These are phyloP conservation scores for Amphiprion percula DNA, from an alignment of 2,113 vertebrate genomes.

Conservation along the genomic window DNA sequence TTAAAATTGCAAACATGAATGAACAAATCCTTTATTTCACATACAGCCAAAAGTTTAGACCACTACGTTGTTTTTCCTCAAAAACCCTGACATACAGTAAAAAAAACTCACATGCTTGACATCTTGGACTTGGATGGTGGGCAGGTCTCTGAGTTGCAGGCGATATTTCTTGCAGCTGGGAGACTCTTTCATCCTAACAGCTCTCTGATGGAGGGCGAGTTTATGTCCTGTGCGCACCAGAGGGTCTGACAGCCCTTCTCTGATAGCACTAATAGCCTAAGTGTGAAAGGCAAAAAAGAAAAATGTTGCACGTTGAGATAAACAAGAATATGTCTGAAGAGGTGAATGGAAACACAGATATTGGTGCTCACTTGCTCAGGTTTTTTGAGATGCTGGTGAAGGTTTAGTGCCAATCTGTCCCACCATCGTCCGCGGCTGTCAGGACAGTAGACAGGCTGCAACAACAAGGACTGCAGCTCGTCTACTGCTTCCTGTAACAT, in stretches of 20 bases:
- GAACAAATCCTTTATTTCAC: not conserved
- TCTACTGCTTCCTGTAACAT: slow-evolving; percentile 88
- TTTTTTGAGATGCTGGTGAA: slow-evolving; percentile 94
- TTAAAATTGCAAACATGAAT: slow-evolving; percentile 5
- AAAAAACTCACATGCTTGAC: slow-evolving; percentile 89
- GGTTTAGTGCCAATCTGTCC: slow-evolving; percentile 95
- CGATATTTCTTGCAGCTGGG: slow-evolving; percentile 85
- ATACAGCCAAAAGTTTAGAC: not conserved
- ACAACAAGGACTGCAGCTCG: slow-evolving; percentile 88
- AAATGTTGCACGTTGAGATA: not conserved
- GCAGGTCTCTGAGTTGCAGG: slow-evolving; percentile 84
- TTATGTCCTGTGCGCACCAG: slow-evolving; percentile 91
- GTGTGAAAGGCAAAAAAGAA: not conserved
- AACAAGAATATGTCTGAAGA: not conserved
- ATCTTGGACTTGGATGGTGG: slow-evolving; percentile 84
- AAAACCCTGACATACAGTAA: not conserved
- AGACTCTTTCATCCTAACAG: slow-evolving; percentile 88
- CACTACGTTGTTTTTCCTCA: not conserved
- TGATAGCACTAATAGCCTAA: slow-evolving; percentile 88
- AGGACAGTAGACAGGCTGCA: slow-evolving; percentile 89
- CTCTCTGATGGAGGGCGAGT: slow-evolving; percentile 91
- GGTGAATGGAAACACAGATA: slow-evolving; percentile 8
- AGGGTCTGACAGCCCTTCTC: slow-evolving; percentile 88
- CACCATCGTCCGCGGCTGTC: slow-evolving; percentile 97
- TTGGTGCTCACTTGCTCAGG: slow-evolving; percentile 83